phyloP scores from a whole-genome alignment of 2,797 vertebrate genomes.

The Brachyrhaphis roseni region DNA sequence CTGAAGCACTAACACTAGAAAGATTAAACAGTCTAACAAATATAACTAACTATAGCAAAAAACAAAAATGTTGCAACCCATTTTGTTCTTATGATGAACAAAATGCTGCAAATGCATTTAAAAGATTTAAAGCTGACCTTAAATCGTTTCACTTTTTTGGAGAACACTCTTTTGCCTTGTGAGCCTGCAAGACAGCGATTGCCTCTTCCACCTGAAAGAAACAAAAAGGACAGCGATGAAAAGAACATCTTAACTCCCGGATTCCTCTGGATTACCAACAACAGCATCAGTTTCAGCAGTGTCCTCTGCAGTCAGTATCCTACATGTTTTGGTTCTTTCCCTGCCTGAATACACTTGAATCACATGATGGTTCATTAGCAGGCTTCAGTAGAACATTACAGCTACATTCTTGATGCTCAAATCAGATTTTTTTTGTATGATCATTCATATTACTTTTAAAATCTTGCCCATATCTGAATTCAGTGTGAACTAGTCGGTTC shows the following conservation, averaged over 20 bases:
- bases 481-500: too few relatives aligned
- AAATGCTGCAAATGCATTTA: background rate
- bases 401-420: too few relatives aligned
- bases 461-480: too few relatives aligned
- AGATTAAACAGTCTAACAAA: background rate
- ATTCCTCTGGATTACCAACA: background rate
- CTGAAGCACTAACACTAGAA: background rate
- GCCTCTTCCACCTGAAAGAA: constrained; percentile 90
- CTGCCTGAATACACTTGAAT: background rate
- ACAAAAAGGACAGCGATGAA: too few relatives aligned
- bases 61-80: background rate
- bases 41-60: background rate
- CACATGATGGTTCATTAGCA: background rate
- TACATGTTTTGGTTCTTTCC: background rate
- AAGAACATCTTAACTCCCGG: background rate
- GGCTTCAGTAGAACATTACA: background rate
- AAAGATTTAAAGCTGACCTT: constrained; percentile 51
- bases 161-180: constrained; percentile 82
- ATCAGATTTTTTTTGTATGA: too few relatives aligned
- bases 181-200: constrained; percentile 90
- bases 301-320: background rate
- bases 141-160: constrained; percentile 74
- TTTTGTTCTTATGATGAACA: background rate
- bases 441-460: too few relatives aligned
- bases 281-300: background rate